phyloP scores from a whole-genome alignment of 1,140 invertebrate species.

The Lucilia cuprina region DNA sequence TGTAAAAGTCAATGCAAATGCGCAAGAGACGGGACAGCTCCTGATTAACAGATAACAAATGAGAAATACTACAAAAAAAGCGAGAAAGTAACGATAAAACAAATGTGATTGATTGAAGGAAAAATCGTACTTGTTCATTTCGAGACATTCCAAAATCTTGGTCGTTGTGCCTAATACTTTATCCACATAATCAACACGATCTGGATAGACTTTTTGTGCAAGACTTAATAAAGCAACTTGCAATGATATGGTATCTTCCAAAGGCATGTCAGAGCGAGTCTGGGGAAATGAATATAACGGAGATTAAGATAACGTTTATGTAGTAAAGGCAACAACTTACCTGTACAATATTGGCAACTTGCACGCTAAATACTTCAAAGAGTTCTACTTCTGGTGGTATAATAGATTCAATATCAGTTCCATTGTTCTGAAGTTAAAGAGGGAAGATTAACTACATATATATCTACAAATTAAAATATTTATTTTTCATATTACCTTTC shows the following conservation, averaged over 20 bases:
- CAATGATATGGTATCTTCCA: conserved; percentile 95
- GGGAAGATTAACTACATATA: conserved; percentile 17
- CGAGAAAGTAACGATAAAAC: neutral
- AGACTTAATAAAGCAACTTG: conserved; percentile 95
- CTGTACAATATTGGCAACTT: conserved; percentile 94
- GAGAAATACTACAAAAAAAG: conserved; percentile 50
- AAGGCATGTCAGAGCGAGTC: conserved; percentile 90
- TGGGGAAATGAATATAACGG: conserved; percentile 55
- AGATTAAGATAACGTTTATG: neutral
- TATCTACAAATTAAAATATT: neutral
- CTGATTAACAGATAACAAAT: conserved; percentile 57
- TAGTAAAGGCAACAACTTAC: conserved; percentile 61
- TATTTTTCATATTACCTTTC: conserved; percentile 62
- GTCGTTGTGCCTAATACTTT: conserved; percentile 91
- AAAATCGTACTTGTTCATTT: conserved; percentile 74
- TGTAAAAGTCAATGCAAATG: conserved; percentile 94
- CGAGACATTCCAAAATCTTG: conserved; percentile 82
- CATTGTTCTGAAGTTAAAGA: conserved; percentile 63
- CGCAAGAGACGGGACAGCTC: conserved; percentile 93
- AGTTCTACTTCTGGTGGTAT: conserved; percentile 89
- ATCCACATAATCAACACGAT: conserved; percentile 93
- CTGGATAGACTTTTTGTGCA: conserved; percentile 95
- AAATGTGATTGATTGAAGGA: neutral
- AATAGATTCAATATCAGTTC: conserved; percentile 72
- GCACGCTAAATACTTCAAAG: conserved; percentile 98